These are phyloP conservation scores for Cheilosia urbana DNA, from an alignment of 2,888 invertebrate species.

Conservation along the genomic window DNA sequence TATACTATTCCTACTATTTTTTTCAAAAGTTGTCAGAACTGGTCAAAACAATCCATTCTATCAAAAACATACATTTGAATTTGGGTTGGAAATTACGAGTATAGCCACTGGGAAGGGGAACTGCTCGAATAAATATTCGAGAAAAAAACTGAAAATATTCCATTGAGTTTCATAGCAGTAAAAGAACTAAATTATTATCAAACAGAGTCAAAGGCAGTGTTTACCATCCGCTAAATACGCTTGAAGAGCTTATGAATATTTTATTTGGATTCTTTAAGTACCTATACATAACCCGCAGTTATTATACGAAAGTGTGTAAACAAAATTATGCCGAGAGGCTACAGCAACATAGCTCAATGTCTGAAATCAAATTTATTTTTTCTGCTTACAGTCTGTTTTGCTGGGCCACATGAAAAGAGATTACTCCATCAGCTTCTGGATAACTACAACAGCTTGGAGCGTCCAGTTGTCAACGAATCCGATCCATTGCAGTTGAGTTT, in stretches of 20 bases:
- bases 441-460: constrained; percentile 96
- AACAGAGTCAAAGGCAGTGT: constrained; percentile 19
- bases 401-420: constrained; percentile 96
- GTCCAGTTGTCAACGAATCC: constrained; percentile 97
- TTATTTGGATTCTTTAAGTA: constrained; percentile 22
- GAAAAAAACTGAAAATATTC: neutral
- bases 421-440: constrained; percentile 94
- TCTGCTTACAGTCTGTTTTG: constrained; percentile 88
- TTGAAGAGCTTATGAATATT: constrained; percentile 40
- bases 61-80: no score
- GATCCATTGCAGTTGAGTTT: constrained; percentile 97
- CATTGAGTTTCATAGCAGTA: constrained; percentile 10
- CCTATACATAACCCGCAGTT: constrained; percentile 7
- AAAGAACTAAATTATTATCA: neutral
- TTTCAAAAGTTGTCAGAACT: no score
- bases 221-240: constrained; percentile 29
- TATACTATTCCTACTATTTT: no score
- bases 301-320: constrained; percentile 27
- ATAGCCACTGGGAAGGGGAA: no score
- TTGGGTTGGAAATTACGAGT: no score
- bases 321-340: constrained; percentile 1
- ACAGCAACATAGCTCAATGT: neutral
- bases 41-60: no score
- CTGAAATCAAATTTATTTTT: constrained; percentile 31
- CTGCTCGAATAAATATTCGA: neutral